phyloP scores from a whole-genome alignment of 1,140 invertebrate species.

The Sitodiplosis mosellana region DNA sequence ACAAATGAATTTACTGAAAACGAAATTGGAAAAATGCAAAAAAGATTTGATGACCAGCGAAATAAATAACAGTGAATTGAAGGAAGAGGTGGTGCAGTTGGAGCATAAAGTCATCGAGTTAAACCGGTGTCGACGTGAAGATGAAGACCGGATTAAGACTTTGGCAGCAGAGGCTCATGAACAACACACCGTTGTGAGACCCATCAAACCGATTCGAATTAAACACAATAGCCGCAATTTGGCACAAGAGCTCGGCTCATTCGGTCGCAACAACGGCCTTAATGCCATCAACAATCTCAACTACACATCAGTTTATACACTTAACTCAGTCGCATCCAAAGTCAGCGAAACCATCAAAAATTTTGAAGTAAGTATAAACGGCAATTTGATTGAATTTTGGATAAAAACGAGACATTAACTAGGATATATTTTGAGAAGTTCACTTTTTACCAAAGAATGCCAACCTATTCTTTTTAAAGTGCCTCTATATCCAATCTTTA shows the following conservation, averaged over 20 bases:
- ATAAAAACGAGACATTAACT: too few relatives aligned
- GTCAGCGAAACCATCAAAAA: too few relatives aligned
- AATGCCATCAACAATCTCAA: too few relatives aligned
- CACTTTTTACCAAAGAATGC: too few relatives aligned
- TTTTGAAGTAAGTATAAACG: too few relatives aligned
- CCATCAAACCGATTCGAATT: not conserved
- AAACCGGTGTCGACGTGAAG: slow-evolving; percentile 8
- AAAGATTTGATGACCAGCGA: slow-evolving; percentile 34
- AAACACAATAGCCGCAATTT: slow-evolving; percentile 7
- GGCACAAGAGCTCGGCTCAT: slow-evolving; percentile 16
- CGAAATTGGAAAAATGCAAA: slow-evolving; percentile 27
- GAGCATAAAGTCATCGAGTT: slow-evolving; percentile 17
- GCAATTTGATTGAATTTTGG: too few relatives aligned
- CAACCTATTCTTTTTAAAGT: too few relatives aligned
- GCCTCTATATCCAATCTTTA: too few relatives aligned
- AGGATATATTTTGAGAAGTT: too few relatives aligned
- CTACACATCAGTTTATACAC: too few relatives aligned
- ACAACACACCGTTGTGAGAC: slow-evolving; percentile 11
- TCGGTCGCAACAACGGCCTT: too few relatives aligned
- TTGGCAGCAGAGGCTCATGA: slow-evolving; percentile 19
- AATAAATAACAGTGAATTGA: slow-evolving; percentile 35
- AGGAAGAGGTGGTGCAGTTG: slow-evolving; percentile 30
- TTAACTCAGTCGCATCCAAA: too few relatives aligned
- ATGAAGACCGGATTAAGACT: slow-evolving; percentile 13
- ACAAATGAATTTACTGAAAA: slow-evolving; percentile 28